These are phyloP conservation scores for Tyria jacobaeae DNA, from an alignment of 2,888 invertebrate species.

Conservation along the genomic window DNA sequence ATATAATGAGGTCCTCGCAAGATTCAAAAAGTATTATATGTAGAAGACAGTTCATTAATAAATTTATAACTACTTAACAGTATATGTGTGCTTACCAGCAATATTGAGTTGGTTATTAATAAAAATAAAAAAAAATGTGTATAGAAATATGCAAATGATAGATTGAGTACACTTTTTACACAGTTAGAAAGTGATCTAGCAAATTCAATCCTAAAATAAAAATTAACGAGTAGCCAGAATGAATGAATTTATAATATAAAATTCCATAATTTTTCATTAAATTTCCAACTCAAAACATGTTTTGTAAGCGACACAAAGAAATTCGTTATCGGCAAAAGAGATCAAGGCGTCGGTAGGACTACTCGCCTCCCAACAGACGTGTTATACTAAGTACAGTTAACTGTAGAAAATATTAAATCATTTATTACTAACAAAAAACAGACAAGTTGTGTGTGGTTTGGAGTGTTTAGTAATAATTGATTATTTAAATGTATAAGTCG, in stretches of 20 bases:
- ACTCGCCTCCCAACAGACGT: conserved; percentile 53
- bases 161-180: no score
- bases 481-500: neutral
- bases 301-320: conserved; percentile 21
- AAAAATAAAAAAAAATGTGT: no score
- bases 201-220: no score
- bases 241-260: neutral
- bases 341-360: conserved; percentile 53
- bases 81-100: conserved; percentile 17
- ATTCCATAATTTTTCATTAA: neutral
- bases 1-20: conserved; percentile 19
- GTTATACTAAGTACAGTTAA: conserved; percentile 37
- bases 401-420: conserved; percentile 44
- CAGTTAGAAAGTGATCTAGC: no score
- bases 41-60: conserved; percentile 18
- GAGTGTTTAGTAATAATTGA: conserved; percentile 4
- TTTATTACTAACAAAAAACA: conserved; percentile 36
- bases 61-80: conserved; percentile 27
- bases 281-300: conserved; percentile 1
- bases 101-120: conserved; percentile 7
- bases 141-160: no score
- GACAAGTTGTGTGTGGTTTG: conserved; percentile 16
- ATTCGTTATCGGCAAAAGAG: conserved; percentile 64
- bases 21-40: conserved; percentile 27
- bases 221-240: neutral